Conservation (phyloP, 2,888 invertebrate species). For the Cosmia trapezina region DNA sequence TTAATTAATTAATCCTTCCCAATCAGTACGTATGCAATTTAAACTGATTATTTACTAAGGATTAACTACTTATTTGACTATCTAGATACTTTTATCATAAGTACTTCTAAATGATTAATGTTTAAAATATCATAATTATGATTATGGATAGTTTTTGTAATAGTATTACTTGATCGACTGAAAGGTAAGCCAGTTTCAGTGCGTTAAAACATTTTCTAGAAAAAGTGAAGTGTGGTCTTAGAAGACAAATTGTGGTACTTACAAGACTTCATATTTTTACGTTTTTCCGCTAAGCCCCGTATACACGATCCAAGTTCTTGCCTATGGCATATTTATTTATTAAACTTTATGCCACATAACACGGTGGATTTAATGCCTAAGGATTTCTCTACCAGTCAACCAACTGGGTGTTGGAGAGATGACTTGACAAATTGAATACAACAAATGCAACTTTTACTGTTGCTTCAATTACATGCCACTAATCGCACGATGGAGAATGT, state of each 20-base stretch:
- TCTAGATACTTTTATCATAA: slow-evolving; percentile 27
- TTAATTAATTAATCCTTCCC: slow-evolving; percentile 24
- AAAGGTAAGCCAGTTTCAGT: slow-evolving; percentile 41
- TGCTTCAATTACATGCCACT: too few species aligned
- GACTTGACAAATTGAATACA: background rate
- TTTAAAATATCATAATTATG: background rate
- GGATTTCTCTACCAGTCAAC: background rate
- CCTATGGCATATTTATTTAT: background rate
- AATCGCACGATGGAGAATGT: background rate
- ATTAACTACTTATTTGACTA: slow-evolving; percentile 31
- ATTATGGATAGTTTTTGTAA: background rate
- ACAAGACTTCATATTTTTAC: background rate
- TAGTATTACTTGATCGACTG: slow-evolving; percentile 1
- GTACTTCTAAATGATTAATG: background rate
- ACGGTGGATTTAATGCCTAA: background rate
- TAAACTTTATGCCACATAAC: background rate
- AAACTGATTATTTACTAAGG: slow-evolving; percentile 18
- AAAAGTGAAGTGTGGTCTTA: background rate
- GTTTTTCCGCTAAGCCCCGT: background rate
- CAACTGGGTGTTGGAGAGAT: background rate
- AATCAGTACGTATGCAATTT: slow-evolving; percentile 22
- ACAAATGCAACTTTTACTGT: background rate
- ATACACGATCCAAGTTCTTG: background rate
- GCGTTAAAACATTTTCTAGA: background rate
- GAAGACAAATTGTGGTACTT: too few species aligned